Base-by-base conservation (phyloP, 1,140 invertebrate genomes). In the Melitaea cinxia region DNA sequence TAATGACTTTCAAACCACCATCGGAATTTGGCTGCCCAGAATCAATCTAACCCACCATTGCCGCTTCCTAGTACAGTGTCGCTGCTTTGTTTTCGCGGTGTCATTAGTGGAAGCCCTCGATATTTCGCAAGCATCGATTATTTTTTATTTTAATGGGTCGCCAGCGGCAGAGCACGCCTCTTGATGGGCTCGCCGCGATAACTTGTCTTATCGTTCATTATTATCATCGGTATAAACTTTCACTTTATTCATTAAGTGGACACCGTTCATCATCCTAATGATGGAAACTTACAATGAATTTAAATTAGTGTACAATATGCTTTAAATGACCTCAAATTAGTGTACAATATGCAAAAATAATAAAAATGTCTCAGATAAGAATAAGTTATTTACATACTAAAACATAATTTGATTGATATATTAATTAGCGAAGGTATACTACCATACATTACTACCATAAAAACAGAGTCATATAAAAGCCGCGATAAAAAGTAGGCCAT, bases 81-180 rank as follows among this genome's bases (percentile, higher is more conserved):
- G 75, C 75, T 77, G 78, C 81, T 83, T 89, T 88, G 85, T 88
- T 89, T 89, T 85, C 82, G 77, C 83, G 73, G 85, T 89, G 77
- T 89, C 87, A 89, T 89, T 89, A 89, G 87, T 88, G 83, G 80
- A 79, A 87, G 78, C 82, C 70, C 82, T 88, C 85, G 81, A 89
- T 89, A 89, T 87, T 89, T 88, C 70, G 78, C 84, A 70, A 77
- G 82, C 79, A 84, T 87, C 83, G 85, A 88, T 88, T 89, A 89
- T 88, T 88, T 88, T n/a, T n/a, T n/a, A n/a, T n/a, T n/a, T 89
- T 89, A 89, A 89, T 88, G 87, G 82, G 77, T 72, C 72, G 83
- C 78, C 84, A 75, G 67, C 76, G 78, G 80, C 70, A 69, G 76
- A 72, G 79, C 81, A 78, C 65, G 66, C 68, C 70, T 62, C 64